These are phyloP conservation scores for Hippolais icterina DNA, from an alignment of 2,113 vertebrate species.

Conservation along the genomic window DNA sequence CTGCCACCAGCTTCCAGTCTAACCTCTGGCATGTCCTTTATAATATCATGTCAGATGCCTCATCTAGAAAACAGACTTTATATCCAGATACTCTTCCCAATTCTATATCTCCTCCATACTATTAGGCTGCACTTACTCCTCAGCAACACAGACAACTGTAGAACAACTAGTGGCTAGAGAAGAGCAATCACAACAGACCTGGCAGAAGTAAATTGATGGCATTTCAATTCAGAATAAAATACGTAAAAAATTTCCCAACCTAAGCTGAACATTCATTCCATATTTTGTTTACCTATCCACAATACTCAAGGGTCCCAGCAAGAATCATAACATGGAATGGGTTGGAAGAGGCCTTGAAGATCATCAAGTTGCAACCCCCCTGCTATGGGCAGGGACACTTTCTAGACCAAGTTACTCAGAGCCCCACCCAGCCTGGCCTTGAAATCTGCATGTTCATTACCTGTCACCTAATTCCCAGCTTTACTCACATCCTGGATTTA, in stretches of 20 bases:
- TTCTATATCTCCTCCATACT: not conserved
- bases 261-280: not conserved
- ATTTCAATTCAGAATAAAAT: not conserved
- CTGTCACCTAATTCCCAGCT: not conserved
- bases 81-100: not conserved
- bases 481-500: not conserved
- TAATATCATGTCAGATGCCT: not conserved
- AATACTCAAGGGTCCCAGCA: not conserved
- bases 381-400: not conserved
- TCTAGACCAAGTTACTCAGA: not conserved
- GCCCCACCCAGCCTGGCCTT: not conserved
- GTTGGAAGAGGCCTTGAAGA: not conserved
- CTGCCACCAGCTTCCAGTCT: not conserved
- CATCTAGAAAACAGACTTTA: not conserved
- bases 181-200: not conserved
- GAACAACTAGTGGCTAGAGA: not conserved
- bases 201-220: not conserved
- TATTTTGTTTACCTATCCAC: not conserved
- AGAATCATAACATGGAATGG: not conserved
- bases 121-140: not conserved
- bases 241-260: not conserved
- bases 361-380: not conserved
- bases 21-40: not conserved
- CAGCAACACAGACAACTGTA: not conserved
- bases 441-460: not conserved